Percentiles rank a stretch among this genome's conserved stretches.
Conservation (phyloP, 2,888 invertebrate genomes). For the Gymnoscelis rufifasciata region DNA sequence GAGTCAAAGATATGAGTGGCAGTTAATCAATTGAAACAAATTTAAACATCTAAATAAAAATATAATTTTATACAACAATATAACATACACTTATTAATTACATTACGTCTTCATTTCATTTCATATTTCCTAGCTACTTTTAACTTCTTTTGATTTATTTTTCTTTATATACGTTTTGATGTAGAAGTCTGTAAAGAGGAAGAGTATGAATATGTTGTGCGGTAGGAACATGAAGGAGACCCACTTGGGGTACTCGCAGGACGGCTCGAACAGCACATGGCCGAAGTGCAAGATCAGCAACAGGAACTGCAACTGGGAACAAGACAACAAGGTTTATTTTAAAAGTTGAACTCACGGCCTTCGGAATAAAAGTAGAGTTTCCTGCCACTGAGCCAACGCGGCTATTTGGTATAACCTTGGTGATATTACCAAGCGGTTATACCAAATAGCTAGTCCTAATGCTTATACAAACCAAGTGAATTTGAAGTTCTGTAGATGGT, state of each 20-base stretch:
- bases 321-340: no score
- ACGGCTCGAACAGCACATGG: conserved; percentile 73
- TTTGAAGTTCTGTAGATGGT: no score
- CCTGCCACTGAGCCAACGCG: no score
- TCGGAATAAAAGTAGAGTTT: no score
- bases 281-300: conserved; percentile 80
- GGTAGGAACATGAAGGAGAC: conserved; percentile 78
- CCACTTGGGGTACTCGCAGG: conserved; percentile 82
- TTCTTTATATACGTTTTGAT: conserved; percentile 80
- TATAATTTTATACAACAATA: conserved; percentile 5
- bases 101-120: no score
- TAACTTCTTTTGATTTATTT: conserved; percentile 49
- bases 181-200: conserved; percentile 85
- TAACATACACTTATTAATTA: conserved; percentile 11
- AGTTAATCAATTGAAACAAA: conserved; percentile 8
- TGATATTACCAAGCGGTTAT: no score
- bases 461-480: no score
- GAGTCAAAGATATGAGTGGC: no score
- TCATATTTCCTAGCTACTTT: no score
- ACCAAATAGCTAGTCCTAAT: no score
- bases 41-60: conserved; percentile 1
- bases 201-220: conserved; percentile 83
- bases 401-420: no score
- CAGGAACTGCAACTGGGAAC: conserved; percentile 80
- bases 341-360: no score